A percentile compares a stretch with the other conserved stretches of the same genome.
Evolutionary conservation across 2,113 vertebrate genomes (phyloP).

Genomic region (Aptenodytes forsteri): DNA sequence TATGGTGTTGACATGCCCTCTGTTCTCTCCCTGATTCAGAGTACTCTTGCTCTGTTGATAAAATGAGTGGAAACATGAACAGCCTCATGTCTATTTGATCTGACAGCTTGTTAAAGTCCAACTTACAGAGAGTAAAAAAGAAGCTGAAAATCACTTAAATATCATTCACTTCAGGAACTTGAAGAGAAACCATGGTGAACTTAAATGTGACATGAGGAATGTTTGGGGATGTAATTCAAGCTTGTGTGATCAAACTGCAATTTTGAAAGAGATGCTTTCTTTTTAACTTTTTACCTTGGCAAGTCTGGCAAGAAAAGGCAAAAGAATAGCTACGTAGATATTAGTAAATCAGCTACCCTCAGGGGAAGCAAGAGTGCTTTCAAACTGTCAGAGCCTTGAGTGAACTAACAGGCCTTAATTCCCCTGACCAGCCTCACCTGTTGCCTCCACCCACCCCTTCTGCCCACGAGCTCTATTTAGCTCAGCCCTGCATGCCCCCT

Average conservation of each 20-base stretch:
- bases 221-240: not conserved
- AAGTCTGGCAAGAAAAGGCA: not conserved
- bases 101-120: not conserved
- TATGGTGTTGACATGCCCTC: not conserved
- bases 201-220: not conserved
- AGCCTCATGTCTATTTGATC: not conserved
- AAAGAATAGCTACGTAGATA: not conserved
- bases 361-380: not conserved
- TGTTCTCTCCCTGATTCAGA: not conserved
- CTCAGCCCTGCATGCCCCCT: accelerated
- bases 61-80: not conserved
- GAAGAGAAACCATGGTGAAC: not conserved
- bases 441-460: not conserved
- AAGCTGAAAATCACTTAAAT: not conserved
- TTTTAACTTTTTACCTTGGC: not conserved
- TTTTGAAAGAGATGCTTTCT: not conserved
- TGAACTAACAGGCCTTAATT: not conserved
- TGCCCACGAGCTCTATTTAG: not conserved
- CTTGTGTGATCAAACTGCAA: not conserved
- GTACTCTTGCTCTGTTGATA: not conserved
- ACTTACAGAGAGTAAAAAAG: not conserved
- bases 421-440: not conserved
- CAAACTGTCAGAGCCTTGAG: not conserved
- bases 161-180: not conserved
- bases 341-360: not conserved